phyloP scores from a whole-genome alignment of 2,113 vertebrate genomes.

The Rhea americana region DNA sequence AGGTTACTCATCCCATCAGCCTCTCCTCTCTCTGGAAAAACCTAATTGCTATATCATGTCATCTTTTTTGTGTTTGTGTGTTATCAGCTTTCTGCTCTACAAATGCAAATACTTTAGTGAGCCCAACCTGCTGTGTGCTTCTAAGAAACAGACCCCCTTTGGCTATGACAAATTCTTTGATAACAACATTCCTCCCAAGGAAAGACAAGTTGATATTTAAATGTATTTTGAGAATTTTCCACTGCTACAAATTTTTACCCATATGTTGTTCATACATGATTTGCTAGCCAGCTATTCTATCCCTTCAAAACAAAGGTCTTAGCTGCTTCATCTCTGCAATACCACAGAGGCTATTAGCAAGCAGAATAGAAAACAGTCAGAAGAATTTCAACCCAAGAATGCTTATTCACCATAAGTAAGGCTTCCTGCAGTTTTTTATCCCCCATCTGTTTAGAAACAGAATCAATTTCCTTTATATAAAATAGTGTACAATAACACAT shows the following conservation, averaged over 20 bases:
- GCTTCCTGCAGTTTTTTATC: neutral
- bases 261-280: neutral
- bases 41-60: neutral
- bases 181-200: neutral
- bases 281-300: neutral
- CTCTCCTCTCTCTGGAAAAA: neutral
- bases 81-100: neutral
- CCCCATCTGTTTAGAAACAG: neutral
- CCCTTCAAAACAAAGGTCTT: conserved; percentile 44
- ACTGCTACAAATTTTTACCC: neutral
- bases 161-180: neutral
- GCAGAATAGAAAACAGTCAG: neutral
- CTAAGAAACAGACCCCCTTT: neutral
- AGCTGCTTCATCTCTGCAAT: conserved; percentile 4
- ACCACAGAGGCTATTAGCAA: neutral
- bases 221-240: neutral
- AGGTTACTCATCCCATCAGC: neutral
- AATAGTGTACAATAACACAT: neutral
- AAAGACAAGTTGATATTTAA: neutral
- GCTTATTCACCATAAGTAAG: neutral
- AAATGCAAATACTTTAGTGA: neutral
- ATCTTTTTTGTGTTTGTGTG: neutral
- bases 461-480: neutral
- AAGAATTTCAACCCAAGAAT: neutral
- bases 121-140: neutral